These are phyloP conservation scores for Grallaria varia DNA, from an alignment of 2,113 vertebrate species.

Conservation along the genomic window DNA sequence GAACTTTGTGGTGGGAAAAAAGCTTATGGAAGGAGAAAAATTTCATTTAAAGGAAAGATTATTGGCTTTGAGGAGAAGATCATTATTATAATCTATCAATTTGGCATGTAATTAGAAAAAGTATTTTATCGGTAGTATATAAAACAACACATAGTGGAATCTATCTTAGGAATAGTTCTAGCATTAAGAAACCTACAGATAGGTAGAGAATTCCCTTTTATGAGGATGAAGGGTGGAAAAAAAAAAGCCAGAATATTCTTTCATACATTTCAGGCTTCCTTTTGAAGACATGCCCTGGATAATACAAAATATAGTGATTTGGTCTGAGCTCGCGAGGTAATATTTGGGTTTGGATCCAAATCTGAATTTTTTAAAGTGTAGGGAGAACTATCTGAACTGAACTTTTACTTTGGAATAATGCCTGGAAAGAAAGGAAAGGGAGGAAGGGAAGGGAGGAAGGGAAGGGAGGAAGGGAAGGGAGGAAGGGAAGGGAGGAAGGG, in stretches of 20 bases:
- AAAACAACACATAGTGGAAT: background rate
- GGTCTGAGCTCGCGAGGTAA: background rate
- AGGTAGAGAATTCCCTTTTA: background rate
- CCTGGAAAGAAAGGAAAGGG: background rate
- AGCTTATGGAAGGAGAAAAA: background rate
- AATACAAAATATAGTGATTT: background rate
- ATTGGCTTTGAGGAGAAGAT: background rate
- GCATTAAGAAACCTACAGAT: background rate
- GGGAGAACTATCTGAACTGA: background rate
- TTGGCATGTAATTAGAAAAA: background rate
- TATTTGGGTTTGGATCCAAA: background rate
- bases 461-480: background rate
- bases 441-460: background rate
- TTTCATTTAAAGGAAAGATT: background rate
- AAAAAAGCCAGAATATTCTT: background rate
- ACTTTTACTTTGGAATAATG: background rate
- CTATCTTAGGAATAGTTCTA: background rate
- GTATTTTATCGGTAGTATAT: background rate
- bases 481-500: too few species aligned
- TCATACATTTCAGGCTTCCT: background rate
- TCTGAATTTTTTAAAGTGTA: background rate
- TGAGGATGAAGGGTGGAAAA: background rate
- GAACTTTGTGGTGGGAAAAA: background rate
- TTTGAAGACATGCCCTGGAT: background rate
- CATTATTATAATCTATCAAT: background rate